phyloP scores from a whole-genome alignment of 2,797 vertebrate genomes.

The Onychomys arenicola region DNA sequence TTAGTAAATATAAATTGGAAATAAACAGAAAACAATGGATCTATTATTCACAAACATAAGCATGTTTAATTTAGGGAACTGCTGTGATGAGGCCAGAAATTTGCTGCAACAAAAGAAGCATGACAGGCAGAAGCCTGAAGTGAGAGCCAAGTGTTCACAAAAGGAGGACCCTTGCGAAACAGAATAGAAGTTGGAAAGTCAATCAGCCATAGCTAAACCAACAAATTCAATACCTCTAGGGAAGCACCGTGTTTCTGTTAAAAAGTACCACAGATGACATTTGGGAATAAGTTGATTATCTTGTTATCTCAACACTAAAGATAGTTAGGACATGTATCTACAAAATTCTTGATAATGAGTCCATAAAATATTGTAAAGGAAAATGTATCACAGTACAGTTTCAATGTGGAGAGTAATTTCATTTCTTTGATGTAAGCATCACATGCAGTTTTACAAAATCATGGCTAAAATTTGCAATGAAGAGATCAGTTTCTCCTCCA shows the following conservation, averaged over 20 bases:
- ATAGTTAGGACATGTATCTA: constrained; percentile 28
- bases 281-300: constrained; percentile 50
- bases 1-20: constrained; percentile 11
- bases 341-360: constrained; percentile 36
- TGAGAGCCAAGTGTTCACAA: constrained; percentile 34
- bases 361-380: neutral
- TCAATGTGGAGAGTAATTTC: neutral
- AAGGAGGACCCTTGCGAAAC: constrained; percentile 53
- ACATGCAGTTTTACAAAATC: neutral
- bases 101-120: neutral
- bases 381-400: constrained; percentile 10
- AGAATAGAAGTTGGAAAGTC: constrained; percentile 47
- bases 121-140: neutral
- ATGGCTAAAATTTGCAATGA: neutral
- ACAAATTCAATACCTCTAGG: constrained; percentile 58
- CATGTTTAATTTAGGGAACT: neutral
- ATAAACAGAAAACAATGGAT: constrained; percentile 13
- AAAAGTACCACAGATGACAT: constrained; percentile 23
- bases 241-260: constrained; percentile 13
- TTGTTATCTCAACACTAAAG: neutral
- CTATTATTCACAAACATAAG: neutral
- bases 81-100: neutral
- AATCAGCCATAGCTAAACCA: constrained; percentile 51
- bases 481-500: constrained; percentile 1
- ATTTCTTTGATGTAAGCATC: neutral